Evolutionary conservation across 2,797 vertebrate species (phyloP).

Genomic region (Tenualosa thibaudeaui): DNA sequence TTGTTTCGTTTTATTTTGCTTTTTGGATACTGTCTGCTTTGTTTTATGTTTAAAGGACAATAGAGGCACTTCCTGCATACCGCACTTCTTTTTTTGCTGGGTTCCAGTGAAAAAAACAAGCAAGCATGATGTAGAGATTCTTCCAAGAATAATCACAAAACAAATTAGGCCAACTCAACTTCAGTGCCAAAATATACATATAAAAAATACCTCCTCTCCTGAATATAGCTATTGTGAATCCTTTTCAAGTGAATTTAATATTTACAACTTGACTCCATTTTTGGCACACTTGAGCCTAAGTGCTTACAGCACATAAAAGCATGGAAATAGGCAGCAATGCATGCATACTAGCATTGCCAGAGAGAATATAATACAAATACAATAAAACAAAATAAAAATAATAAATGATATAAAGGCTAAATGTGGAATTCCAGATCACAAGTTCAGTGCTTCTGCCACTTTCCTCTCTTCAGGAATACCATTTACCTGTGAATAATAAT

Average conservation of each 20-base stretch:
- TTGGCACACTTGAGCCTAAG: background rate
- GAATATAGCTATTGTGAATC: slow-evolving; percentile 12
- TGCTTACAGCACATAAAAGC: background rate
- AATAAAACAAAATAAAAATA: background rate
- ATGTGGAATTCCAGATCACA: slow-evolving; percentile 71
- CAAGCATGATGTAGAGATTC: background rate
- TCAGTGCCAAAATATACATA: slow-evolving; percentile 22
- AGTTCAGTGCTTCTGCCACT: slow-evolving; percentile 90
- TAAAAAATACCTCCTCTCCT: slow-evolving; percentile 7
- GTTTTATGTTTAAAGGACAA: background rate
- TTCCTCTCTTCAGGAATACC: slow-evolving; percentile 99
- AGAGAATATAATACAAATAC: slow-evolving; percentile 41
- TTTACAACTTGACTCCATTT: slow-evolving; percentile 19
- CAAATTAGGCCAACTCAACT: background rate
- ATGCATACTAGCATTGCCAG: background rate
- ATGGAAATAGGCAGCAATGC: background rate
- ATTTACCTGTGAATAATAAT: slow-evolving; percentile 85
- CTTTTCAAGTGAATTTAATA: background rate
- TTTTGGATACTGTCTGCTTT: slow-evolving; percentile 3
- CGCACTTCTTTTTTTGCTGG: background rate
- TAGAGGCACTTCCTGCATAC: slow-evolving; percentile 8
- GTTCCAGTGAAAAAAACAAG: background rate
- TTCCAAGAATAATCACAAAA: background rate
- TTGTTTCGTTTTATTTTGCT: background rate
- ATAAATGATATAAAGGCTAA: slow-evolving; percentile 28